Conservation (phyloP, 2,797 vertebrate genomes). For the Philypnodon macrostomus region DNA sequence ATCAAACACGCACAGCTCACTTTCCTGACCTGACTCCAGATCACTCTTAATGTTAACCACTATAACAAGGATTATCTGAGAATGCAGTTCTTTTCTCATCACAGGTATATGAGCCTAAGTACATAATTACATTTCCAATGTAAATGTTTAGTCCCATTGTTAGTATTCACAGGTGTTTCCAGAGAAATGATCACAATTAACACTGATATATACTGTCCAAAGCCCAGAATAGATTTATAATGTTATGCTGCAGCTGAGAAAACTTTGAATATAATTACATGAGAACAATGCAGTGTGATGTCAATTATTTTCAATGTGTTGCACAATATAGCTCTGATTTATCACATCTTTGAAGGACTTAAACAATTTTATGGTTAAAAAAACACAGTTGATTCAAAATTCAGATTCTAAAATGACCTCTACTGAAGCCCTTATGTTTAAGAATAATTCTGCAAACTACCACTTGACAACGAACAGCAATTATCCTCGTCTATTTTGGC, state of each 20-base stretch:
- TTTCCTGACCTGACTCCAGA: constrained; percentile 1
- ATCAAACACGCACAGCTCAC: constrained; percentile 9
- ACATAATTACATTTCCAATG: constrained; percentile 37
- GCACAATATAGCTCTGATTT: constrained; percentile 5
- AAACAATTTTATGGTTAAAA: background rate
- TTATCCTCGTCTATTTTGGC: constrained; percentile 61
- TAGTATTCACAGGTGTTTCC: constrained; percentile 31
- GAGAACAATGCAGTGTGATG: constrained; percentile 17
- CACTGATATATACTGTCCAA: constrained; percentile 24
- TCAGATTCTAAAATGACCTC: constrained; percentile 4
- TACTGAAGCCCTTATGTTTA: constrained; percentile 14
- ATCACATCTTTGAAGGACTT: background rate
- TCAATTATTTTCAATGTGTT: constrained; percentile 12
- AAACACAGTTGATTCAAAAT: background rate
- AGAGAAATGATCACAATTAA: constrained; percentile 21
- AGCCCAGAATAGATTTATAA: constrained; percentile 24
- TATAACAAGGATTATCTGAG: constrained; percentile 14
- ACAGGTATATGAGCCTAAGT: constrained; percentile 15
- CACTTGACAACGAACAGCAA: constrained; percentile 44
- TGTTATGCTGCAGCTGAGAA: constrained; percentile 45
- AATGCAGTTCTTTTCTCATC: constrained; percentile 22
- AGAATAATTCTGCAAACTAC: constrained; percentile 27
- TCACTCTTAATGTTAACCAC: constrained; percentile 18
- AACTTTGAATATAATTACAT: constrained; percentile 33
- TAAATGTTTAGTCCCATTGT: constrained; percentile 45